Evolutionary conservation across 2,888 invertebrate genomes (phyloP), one percentile per base, ranked within the genome.

Genomic region (Cheilosia impressa): DNA sequence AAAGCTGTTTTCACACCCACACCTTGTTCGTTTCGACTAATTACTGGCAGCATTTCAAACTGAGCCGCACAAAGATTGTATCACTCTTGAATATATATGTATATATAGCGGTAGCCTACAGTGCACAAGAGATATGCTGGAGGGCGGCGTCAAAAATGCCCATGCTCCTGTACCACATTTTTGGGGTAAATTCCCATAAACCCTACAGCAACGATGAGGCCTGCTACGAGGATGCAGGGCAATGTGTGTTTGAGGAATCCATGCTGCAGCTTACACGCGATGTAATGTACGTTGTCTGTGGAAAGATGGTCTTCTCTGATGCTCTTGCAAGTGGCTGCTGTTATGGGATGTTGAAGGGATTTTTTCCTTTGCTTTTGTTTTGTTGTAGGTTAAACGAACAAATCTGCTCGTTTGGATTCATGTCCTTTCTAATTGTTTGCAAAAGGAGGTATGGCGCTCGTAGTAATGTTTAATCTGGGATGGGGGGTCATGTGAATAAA

Each of bases 371-470:
- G 17, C 41, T 68, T 68, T 68, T 52, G 57, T 50, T 24, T 68
- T 76, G 76, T 76, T 43, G 76, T 76, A 52, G 66, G 66, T 76
- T 76, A 76, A 76, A 31, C 75, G 66, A 66, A 68, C 66, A 76
- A 66, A 76, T 76, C 76, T 78, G 83, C 68, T 78, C 68, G 50
- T 78, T 83, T 52, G 73, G 73, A 83, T 78, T 78, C 83, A 78
- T 83, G 83, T 78, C 68, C 72, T 73, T 83, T 68, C 62, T 73
- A 78, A 83, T 83, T 83, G 83, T 62, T 76, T 66, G 50, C 50
- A 57, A 50, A 76, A 43, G 24, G 27, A 68, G 55, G 55, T 2
- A 24, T 65, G 7, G 58, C 27, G 73, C 57, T 24, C 57, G 13
- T 34, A n/a, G 58, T 71, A 43, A 41, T 60, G 60, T 71, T 71